Percentiles rank a stretch among this genome's conserved stretches.
Conservation (phyloP, 2,888 invertebrate species). For the Dynastes grantii region DNA sequence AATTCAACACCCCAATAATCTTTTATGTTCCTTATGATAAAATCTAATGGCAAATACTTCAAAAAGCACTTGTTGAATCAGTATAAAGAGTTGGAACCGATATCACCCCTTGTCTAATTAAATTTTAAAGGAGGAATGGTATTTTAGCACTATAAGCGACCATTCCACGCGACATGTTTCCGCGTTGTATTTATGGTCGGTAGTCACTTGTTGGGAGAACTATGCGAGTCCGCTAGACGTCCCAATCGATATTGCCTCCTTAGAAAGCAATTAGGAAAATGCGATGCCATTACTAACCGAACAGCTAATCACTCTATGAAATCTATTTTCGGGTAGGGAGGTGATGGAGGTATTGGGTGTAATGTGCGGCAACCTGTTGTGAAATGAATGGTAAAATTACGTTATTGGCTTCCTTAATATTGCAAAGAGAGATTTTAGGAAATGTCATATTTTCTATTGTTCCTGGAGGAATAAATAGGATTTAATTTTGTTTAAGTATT, state of each 20-base stretch:
- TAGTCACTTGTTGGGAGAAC: not conserved
- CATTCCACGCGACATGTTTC: not conserved
- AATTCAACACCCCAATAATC: too few species aligned
- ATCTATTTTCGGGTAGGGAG: conserved; percentile 1
- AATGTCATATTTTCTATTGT: too few species aligned
- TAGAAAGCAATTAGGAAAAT: conserved; percentile 28
- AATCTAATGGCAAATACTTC: too few species aligned
- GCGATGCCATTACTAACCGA: conserved; percentile 11
- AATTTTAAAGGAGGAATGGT: conserved; percentile 18
- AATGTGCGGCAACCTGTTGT: conserved; percentile 23
- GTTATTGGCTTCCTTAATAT: not conserved
- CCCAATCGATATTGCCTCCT: conserved; percentile 16
- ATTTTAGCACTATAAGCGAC: not conserved
- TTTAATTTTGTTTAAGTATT: too few species aligned
- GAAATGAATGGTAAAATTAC: not conserved
- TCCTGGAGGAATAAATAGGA: too few species aligned
- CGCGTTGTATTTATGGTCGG: not conserved
- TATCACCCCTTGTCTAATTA: not conserved
- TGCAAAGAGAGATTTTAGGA: not conserved
- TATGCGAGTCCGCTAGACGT: conserved; percentile 4
- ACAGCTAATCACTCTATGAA: not conserved
- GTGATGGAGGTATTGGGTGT: not conserved
- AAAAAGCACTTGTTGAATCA: conserved; percentile 26
- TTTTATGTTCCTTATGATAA: too few species aligned
- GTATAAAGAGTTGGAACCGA: not conserved